phyloP scores from a whole-genome alignment of 2,888 invertebrate genomes.

The Aproaerema taeniolella region DNA sequence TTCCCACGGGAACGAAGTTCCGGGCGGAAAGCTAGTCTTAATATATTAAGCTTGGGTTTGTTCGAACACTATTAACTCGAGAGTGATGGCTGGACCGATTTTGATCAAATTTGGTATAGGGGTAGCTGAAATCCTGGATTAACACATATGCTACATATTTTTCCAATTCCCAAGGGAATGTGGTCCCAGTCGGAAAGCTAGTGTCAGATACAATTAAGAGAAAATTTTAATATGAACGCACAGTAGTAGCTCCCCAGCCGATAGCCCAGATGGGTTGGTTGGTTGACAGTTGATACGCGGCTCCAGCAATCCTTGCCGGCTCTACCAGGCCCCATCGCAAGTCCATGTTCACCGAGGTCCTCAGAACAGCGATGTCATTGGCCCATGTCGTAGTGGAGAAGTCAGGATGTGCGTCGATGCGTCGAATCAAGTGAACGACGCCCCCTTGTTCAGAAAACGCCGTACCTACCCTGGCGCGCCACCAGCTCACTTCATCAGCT shows the following conservation, averaged over 20 bases:
- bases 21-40: no score
- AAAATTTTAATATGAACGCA: no score
- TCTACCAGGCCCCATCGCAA: conserved; percentile 31
- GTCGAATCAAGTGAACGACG: conserved; percentile 34
- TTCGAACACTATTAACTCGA: no score
- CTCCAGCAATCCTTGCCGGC: conserved; percentile 40
- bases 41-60: no score
- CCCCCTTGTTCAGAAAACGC: conserved; percentile 37
- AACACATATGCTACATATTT: no score
- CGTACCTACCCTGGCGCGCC: conserved; percentile 54
- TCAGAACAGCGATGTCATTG: conserved; percentile 46
- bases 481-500: conserved; percentile 31
- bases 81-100: no score
- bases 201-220: no score
- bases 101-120: no score
- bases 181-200: no score
- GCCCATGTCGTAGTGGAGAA: conserved; percentile 31
- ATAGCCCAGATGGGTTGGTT: conserved; percentile 42
- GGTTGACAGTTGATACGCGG: conserved; percentile 29
- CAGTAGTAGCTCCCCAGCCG: conserved; percentile 53
- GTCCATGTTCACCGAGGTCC: conserved; percentile 33
- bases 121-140: no score
- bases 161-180: no score
- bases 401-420: conserved; percentile 38
- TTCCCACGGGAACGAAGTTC: no score